Conservation (phyloP, 1,140 invertebrate species). For the Nautilus pompilius region DNA sequence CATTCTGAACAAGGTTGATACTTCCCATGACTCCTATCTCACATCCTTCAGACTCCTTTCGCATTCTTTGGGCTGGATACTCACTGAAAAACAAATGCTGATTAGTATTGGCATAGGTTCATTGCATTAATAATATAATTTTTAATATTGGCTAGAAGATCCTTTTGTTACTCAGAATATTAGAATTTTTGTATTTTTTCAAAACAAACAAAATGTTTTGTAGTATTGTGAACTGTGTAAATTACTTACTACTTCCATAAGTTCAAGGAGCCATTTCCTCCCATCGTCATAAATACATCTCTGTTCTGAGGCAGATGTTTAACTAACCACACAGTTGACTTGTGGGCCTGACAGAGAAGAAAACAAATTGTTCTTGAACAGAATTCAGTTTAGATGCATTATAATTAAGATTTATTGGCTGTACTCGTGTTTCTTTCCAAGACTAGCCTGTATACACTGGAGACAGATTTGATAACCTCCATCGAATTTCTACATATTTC, state of each 20-base stretch:
- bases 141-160: too few relatives aligned
- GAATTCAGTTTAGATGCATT: too few relatives aligned
- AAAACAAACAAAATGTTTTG: too few relatives aligned
- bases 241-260: constrained; percentile 91
- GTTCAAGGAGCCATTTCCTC: constrained; percentile 80
- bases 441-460: too few relatives aligned
- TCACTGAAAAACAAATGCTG: too few relatives aligned
- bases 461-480: too few relatives aligned
- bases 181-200: neutral
- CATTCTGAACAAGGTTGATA: constrained; percentile 74
- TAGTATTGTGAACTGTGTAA: neutral
- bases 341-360: constrained; percentile 62
- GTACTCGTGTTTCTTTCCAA: too few relatives aligned
- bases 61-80: constrained; percentile 75
- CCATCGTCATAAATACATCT: constrained; percentile 88
- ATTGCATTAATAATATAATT: too few relatives aligned
- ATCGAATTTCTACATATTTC: too few relatives aligned
- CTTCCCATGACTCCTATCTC: constrained; percentile 73
- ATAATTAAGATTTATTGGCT: too few relatives aligned
- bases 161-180: too few relatives aligned
- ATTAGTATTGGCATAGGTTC: too few relatives aligned
- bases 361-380: neutral
- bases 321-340: constrained; percentile 83
- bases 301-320: constrained; percentile 90
- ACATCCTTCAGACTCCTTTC: constrained; percentile 68